phyloP scores from a whole-genome alignment of 1,140 invertebrate species.

The Glomeris maerens region DNA sequence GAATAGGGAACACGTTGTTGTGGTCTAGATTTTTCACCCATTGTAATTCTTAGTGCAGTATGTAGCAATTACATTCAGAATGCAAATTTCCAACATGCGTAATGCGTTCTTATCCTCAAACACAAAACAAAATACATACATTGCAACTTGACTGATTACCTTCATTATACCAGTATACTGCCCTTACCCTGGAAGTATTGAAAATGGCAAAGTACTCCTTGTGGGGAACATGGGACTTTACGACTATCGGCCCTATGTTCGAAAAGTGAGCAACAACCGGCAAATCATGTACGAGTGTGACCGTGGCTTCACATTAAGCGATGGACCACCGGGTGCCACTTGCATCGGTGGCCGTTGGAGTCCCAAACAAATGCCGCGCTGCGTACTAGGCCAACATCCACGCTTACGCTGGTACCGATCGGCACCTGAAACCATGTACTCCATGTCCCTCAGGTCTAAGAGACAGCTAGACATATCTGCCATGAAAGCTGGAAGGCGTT shows the following conservation, averaged over 20 bases:
- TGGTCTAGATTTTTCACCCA: too few species aligned
- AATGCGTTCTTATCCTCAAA: too few species aligned
- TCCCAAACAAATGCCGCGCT: slow-evolving; percentile 48
- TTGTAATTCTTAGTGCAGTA: too few species aligned
- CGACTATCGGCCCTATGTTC: slow-evolving; percentile 90
- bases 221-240: slow-evolving; percentile 96
- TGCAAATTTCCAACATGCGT: too few species aligned
- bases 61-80: too few species aligned
- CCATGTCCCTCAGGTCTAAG: neutral
- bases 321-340: slow-evolving; percentile 82
- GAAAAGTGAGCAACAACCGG: slow-evolving; percentile 76
- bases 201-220: slow-evolving; percentile 78
- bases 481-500: neutral
- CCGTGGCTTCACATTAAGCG: slow-evolving; percentile 67
- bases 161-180: slow-evolving; percentile 92
- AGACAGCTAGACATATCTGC: slow-evolving; percentile 6
- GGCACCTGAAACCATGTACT: slow-evolving; percentile 8
- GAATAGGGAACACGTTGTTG: too few species aligned
- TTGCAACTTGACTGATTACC: too few species aligned
- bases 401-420: slow-evolving; percentile 56
- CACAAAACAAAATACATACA: too few species aligned
- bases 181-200: slow-evolving; percentile 78
- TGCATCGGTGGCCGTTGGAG: slow-evolving; percentile 81
- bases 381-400: slow-evolving; percentile 66
- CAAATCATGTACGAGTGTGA: slow-evolving; percentile 95